These are phyloP conservation scores for Artibeus lituratus DNA, from an alignment of 2,797 vertebrate genomes.

Conservation along the genomic window DNA sequence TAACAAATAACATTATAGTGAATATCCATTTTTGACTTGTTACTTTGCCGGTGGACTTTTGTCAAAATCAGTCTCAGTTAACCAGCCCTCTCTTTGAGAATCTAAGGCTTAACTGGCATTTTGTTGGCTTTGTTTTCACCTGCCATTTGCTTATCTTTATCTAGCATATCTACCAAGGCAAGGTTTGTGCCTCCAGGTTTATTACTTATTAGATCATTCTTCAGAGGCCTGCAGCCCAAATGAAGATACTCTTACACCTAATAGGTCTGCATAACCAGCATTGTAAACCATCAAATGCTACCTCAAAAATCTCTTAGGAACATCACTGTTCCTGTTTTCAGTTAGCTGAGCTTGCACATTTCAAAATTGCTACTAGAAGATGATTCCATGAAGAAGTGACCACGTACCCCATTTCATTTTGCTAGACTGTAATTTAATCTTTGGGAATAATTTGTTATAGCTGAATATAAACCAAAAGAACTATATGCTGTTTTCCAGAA, in stretches of 20 bases:
- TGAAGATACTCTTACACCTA: not conserved
- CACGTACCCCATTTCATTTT: constrained; percentile 60
- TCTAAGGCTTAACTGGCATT: not conserved
- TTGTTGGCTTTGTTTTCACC: not conserved
- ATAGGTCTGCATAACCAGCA: not conserved
- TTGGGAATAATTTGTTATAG: constrained; percentile 59
- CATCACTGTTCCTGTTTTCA: constrained; percentile 25
- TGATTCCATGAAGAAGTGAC: constrained; percentile 60
- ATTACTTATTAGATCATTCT: not conserved
- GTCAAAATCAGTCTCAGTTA: not conserved
- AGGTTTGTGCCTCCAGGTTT: not conserved
- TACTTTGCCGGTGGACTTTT: not conserved
- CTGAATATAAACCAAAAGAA: constrained; percentile 46
- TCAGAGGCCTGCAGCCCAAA: not conserved
- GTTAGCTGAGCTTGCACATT: constrained; percentile 58
- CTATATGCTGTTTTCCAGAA: constrained; percentile 53
- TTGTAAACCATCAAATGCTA: not conserved
- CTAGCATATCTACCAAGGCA: not conserved
- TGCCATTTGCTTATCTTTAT: constrained; percentile 1
- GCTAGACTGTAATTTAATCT: constrained; percentile 68
- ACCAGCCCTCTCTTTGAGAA: not conserved
- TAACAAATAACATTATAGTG: not conserved
- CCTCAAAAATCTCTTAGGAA: constrained; percentile 51
- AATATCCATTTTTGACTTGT: constrained; percentile 7
- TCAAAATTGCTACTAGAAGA: constrained; percentile 64